Evolutionary conservation across 2,797 vertebrate species (phyloP).

Genomic region (Tamandua tetradactyla): DNA sequence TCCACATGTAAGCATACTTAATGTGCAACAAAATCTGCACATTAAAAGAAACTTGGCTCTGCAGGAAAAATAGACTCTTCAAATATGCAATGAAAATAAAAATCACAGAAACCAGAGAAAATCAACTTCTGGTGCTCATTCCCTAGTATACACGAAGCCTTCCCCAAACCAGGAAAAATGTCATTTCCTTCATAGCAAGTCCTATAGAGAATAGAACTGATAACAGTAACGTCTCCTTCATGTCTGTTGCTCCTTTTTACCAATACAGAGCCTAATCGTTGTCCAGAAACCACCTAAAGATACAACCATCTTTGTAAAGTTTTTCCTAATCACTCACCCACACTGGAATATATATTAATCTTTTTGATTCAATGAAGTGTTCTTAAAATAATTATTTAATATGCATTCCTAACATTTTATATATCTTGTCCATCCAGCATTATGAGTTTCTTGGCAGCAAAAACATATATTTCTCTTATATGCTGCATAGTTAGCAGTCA

Average conservation of each 20-base stretch:
- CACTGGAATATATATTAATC: not conserved
- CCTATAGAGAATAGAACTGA: not conserved
- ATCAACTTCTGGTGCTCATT: not conserved
- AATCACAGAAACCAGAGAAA: constrained; percentile 64
- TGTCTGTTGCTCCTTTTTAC: not conserved
- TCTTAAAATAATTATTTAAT: constrained; percentile 38
- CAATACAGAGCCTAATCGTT: not conserved
- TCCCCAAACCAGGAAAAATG: not conserved
- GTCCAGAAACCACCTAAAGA: not conserved
- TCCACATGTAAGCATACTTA: constrained; percentile 75
- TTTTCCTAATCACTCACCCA: not conserved
- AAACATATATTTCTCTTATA: not conserved
- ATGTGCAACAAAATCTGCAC: constrained; percentile 76
- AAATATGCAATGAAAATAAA: constrained; percentile 74
- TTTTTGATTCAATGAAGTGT: not conserved
- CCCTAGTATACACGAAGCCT: not conserved
- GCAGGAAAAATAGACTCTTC: constrained; percentile 79
- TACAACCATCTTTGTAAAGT: not conserved
- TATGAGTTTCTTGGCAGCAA: not conserved
- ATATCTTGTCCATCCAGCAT: not conserved
- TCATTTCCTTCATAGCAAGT: not conserved
- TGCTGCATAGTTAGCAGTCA: not conserved
- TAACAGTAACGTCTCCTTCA: rapidly evolving
- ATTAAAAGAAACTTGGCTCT: constrained; percentile 81
- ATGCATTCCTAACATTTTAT: not conserved